These are phyloP conservation scores for Dendrocincla tyrannina DNA, from an alignment of 2,797 vertebrate genomes.

Conservation along the genomic window DNA sequence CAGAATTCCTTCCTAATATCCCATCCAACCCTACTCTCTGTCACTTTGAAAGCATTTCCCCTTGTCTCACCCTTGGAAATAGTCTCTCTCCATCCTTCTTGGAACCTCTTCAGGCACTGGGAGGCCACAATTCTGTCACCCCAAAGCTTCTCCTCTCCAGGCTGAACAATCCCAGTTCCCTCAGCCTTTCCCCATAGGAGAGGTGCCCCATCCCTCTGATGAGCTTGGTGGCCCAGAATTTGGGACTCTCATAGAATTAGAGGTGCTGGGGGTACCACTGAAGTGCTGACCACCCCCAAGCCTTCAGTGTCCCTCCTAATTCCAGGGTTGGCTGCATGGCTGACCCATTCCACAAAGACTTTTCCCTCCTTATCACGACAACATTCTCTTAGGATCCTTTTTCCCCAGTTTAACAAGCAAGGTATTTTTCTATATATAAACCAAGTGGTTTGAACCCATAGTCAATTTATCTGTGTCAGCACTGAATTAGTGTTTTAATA, in stretches of 20 bases:
- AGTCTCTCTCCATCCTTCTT: neutral
- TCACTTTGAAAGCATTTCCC: too few species aligned
- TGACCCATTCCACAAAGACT: neutral
- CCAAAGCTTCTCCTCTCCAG: neutral
- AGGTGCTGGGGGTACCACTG: neutral
- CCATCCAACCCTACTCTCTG: too few species aligned
- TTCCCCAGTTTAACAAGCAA: neutral
- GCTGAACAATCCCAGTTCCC: neutral
- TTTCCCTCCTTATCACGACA: neutral
- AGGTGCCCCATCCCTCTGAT: neutral
- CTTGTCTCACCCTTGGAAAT: neutral
- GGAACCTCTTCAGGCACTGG: neutral
- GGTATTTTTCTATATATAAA: neutral
- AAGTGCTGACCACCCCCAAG: neutral
- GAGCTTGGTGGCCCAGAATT: neutral
- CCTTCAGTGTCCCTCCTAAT: neutral
- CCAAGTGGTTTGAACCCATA: neutral
- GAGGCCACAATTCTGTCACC: neutral
- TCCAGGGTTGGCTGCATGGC: neutral
- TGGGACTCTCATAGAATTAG: neutral
- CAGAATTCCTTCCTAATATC: too few species aligned
- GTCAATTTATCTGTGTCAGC: neutral
- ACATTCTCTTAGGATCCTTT: neutral
- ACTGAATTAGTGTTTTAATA: neutral
- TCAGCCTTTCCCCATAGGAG: neutral